Base-by-base conservation (phyloP, 2,113 vertebrate genomes). In the Macrotis lagotis region DNA sequence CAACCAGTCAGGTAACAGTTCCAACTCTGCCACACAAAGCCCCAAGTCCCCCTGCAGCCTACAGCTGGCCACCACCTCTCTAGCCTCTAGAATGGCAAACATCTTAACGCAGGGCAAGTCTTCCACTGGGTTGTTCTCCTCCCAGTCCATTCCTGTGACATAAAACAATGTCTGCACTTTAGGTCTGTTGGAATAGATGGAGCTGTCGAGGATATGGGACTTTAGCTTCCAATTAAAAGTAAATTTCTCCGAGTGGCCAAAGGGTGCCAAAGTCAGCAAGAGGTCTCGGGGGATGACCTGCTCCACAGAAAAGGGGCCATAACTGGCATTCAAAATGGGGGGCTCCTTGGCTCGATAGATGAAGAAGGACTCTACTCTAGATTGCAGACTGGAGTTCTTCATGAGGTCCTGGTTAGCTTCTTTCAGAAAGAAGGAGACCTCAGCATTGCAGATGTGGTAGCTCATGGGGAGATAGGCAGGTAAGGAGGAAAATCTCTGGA, bases 131-230 rank as follows among this genome's bases (percentile, higher is more conserved):
- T 98, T 97, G 0, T 96, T 93, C 66, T 99, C 99, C 0, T 99
- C 99, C 99, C 99, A 99, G 95, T 98, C 99, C 91, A 98, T 99
- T n/a, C 99, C 99, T 0, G 98, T 98, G 8, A 99, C 94, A 4
- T 99, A 99, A 97, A 99, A 99, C 90, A 99, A 94, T 3, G 99
- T 99, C 98, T 99, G 98, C 51, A 99, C 99, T 97, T 99, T 99
- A 8, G 99, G 99, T 25, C 98, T 98, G 91, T 99, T 98, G 91
- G 99, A 98, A 90, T 99, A 99, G 52, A 99, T 98, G 0, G 98
- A 98, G 93, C 98, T 98, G 37, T 99, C 99, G 0, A 99, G 99
- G 50, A 99, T 98, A 93, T 99, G 99, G 11, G 99, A 98, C 59
- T 98, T 98, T 95, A 99, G 97, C 97, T 98, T 99, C 99, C 99